phyloP scores from a whole-genome alignment of 2,113 vertebrate genomes.

The Pycnonotus jocosus region DNA sequence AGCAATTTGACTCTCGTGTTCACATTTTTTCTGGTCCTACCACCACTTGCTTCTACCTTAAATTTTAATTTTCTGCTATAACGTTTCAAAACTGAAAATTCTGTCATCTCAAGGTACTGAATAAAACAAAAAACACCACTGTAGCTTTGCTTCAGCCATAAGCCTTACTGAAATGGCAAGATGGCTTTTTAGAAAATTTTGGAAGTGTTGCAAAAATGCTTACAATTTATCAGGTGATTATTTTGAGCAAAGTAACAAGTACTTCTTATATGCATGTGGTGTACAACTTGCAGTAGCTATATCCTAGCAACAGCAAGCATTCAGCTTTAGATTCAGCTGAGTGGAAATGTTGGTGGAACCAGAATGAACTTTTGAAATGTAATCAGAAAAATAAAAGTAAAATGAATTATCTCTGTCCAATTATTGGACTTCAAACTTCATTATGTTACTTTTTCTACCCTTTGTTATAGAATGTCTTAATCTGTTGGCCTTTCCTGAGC shows the following conservation, averaged over 20 bases:
- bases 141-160: background rate
- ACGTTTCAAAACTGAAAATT: background rate
- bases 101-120: background rate
- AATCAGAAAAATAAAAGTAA: background rate
- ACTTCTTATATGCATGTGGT: background rate
- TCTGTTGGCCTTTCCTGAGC: background rate
- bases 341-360: background rate
- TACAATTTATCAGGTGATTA: background rate
- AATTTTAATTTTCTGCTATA: background rate
- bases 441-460: background rate
- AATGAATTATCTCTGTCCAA: background rate
- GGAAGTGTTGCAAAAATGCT: background rate
- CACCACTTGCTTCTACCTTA: background rate
- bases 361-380: background rate
- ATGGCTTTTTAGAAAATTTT: background rate
- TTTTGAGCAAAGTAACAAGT: background rate
- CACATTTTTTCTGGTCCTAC: background rate
- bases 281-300: background rate
- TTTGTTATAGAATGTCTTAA: background rate
- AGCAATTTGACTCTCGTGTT: background rate
- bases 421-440: background rate
- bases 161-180: background rate
- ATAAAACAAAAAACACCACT: background rate
- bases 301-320: constrained; percentile 31
- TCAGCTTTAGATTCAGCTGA: background rate